Conservation (phyloP, 1,140 invertebrate species). For the Centruroides sculpturatus region DNA sequence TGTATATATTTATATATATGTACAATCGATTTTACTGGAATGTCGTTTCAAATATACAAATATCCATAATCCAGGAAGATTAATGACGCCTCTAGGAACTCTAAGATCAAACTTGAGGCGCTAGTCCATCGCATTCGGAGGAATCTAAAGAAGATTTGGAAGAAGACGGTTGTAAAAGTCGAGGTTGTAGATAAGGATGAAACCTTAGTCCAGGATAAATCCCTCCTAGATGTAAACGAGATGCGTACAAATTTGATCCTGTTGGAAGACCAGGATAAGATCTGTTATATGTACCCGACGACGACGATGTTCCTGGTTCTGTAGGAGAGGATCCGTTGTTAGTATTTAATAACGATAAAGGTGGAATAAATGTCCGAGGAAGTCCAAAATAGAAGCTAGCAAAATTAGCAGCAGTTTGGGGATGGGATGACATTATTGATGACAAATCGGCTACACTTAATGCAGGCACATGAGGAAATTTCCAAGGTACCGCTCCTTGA, state of each 20-base stretch:
- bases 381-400: slow-evolving; percentile 13
- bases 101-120: not conserved
- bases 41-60: too few relatives aligned
- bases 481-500: slow-evolving; percentile 14
- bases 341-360: not conserved
- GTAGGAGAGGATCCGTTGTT: not conserved
- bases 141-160: not conserved
- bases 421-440: slow-evolving; percentile 5
- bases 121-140: slow-evolving; percentile 10
- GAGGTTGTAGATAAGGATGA: slow-evolving; percentile 11
- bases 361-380: slow-evolving; percentile 7
- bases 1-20: too few relatives aligned
- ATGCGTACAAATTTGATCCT: slow-evolving; percentile 1
- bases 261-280: not conserved
- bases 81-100: not conserved
- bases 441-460: slow-evolving; percentile 8
- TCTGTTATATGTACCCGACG: not conserved
- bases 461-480: slow-evolving; percentile 4
- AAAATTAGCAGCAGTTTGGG: slow-evolving; percentile 7
- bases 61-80: too few relatives aligned
- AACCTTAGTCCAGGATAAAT: slow-evolving; percentile 10
- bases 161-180: slow-evolving; percentile 2
- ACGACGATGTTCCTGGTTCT: not conserved
- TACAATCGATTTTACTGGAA: too few relatives aligned
- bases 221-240: slow-evolving; percentile 5